Conservation (phyloP, 2,797 vertebrate species). For the Hylomyscus alleni region DNA sequence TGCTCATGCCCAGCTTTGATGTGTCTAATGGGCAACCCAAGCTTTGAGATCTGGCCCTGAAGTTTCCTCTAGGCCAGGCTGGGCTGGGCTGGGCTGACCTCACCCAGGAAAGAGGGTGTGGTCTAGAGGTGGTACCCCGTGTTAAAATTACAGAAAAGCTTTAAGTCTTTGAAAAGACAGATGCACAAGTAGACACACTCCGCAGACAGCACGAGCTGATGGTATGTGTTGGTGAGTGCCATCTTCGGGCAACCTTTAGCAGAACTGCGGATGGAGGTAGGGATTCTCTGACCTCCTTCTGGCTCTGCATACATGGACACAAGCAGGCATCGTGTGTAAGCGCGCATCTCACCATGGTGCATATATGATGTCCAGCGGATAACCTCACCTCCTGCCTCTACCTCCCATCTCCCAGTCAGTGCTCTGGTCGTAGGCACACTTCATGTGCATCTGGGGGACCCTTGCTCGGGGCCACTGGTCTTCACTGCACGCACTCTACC, state of each 20-base stretch:
- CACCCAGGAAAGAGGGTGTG: neutral
- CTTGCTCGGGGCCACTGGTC: neutral
- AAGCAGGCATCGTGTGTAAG: neutral
- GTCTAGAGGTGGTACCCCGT: neutral
- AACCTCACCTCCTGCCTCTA: neutral
- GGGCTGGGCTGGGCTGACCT: neutral
- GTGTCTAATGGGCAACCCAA: neutral
- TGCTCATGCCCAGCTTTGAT: neutral
- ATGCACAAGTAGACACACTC: neutral
- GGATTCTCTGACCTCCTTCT: too few species aligned
- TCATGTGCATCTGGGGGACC: neutral
- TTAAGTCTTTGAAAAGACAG: neutral
- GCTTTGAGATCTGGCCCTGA: neutral
- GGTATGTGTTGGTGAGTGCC: too few species aligned
- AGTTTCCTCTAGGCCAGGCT: neutral
- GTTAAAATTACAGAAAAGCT: neutral
- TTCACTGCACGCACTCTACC: neutral
- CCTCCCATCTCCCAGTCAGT: neutral
- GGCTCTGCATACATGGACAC: neutral
- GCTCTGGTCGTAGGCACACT: neutral
- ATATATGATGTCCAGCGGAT: neutral
- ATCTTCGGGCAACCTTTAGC: neutral
- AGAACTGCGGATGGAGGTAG: neutral
- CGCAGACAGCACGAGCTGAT: neutral
- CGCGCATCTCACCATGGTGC: neutral